Conservation (phyloP, 2,797 vertebrate genomes). For the Sebastes steindachneri region DNA sequence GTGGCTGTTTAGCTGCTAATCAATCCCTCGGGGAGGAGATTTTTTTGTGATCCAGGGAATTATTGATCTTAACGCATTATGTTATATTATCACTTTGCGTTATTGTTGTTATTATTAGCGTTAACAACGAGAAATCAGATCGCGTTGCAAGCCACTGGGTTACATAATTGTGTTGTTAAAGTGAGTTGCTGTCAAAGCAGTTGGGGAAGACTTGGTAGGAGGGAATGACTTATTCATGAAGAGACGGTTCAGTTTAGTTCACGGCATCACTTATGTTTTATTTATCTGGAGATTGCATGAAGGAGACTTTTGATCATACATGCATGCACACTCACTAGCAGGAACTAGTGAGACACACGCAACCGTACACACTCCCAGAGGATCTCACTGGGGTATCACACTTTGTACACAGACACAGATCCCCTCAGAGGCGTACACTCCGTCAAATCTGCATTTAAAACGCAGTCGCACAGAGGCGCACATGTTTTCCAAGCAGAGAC, state of each 20-base stretch:
- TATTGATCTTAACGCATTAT: conserved; percentile 26
- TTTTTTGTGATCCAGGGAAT: conserved; percentile 19
- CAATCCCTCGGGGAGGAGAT: background rate
- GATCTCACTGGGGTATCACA: conserved; percentile 39
- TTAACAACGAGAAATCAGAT: conserved; percentile 29
- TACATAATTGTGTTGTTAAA: conserved; percentile 52
- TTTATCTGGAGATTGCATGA: conserved; percentile 72
- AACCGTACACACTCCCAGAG: background rate
- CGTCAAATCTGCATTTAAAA: conserved; percentile 63
- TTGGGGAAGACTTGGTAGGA: conserved; percentile 40
- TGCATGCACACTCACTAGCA: conserved; percentile 42
- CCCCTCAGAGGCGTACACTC: conserved; percentile 43
- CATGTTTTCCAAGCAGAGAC: conserved; percentile 32
- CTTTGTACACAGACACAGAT: conserved; percentile 59
- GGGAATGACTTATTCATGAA: conserved; percentile 76
- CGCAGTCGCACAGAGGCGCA: conserved; percentile 17
- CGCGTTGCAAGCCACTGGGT: conserved; percentile 28
- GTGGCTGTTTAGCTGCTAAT: background rate
- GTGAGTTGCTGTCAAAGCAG: conserved; percentile 44
- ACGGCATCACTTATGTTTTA: conserved; percentile 71
- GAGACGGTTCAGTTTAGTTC: conserved; percentile 71
- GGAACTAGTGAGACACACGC: conserved; percentile 13
- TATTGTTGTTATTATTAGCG: conserved; percentile 10
- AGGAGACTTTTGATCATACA: conserved; percentile 77
- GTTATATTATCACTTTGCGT: background rate